Evolutionary conservation across 35 echinoderm and acorn worm genomes (phyloP).

Genomic region (Amphiura filiformis): DNA sequence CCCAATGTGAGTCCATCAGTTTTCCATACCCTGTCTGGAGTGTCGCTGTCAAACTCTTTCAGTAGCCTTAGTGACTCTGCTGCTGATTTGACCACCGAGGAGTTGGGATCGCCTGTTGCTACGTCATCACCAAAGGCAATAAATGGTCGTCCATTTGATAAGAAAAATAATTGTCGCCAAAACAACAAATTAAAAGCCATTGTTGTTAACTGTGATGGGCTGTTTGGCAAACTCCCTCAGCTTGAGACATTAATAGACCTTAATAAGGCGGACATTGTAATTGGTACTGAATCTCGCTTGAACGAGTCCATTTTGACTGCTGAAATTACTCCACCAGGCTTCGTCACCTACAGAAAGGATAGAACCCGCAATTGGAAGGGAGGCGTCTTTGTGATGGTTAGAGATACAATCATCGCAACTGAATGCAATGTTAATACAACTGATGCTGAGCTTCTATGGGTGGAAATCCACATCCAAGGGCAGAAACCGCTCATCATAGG

Average conservation of each 20-base stretch:
- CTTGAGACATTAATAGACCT: constrained; percentile 34
- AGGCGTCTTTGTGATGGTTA: constrained; percentile 38
- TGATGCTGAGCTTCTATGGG: constrained; percentile 16
- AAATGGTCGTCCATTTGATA: background rate
- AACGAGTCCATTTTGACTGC: constrained; percentile 24
- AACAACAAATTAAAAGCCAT: constrained; percentile 16
- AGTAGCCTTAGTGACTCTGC: background rate
- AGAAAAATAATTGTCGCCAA: background rate
- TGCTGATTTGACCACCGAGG: background rate
- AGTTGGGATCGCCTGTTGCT: background rate
- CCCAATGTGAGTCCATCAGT: constrained; percentile 5
- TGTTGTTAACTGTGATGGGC: constrained; percentile 48
- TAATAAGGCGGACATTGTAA: constrained; percentile 23
- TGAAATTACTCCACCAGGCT: constrained; percentile 37
- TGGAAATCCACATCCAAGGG: constrained; percentile 24
- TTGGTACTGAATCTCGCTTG: constrained; percentile 30
- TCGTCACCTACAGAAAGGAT: constrained; percentile 7
- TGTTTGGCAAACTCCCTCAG: constrained; percentile 35
- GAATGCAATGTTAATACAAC: constrained; percentile 28
- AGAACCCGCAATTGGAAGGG: constrained; percentile 12
- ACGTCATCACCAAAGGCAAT: background rate
- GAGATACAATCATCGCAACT: constrained; percentile 4
- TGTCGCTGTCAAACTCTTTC: background rate
- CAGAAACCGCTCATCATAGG: constrained; percentile 35
- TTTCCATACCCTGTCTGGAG: background rate